Evolutionary conservation across 2,888 invertebrate genomes (phyloP), one percentile per base, ranked within the genome.

Genomic region (Cephus sareptanus): DNA sequence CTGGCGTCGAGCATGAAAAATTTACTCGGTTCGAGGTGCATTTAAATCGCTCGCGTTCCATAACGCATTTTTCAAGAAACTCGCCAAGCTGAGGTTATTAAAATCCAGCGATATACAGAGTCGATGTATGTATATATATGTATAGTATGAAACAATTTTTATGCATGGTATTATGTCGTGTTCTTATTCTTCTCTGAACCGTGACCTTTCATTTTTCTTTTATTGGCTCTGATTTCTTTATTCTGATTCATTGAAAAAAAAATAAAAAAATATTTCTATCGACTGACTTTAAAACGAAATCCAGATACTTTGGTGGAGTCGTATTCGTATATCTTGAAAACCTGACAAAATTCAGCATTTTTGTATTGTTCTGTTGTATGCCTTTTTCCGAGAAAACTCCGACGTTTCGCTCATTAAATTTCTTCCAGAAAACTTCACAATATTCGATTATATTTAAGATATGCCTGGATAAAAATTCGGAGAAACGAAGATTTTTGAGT

Each of bases 1-100:
- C 76, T 34, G 34, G 35, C 34, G 74, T 73, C 70, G 35, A 75
- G 74, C 75, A 75, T 80, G 81, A 82, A 82, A 80, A 81, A 80
- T 81, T 80, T 80, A 81, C 79, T 80, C 78, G 74, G 77, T 77
- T 74, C 73, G 77, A 79, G 79, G 23, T 74, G 40, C 68, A 71
- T 68, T 76, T 73, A 71, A 74, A 75, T 69, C 74, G 75, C 69
- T 23, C 69, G 75, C 69, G 79, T 71, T 80, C 79, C 40, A 70
- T 37, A 69, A 75, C 74, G 71, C 79, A 71, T 80, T 80, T 80
- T 79, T 79, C 76, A 37, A 74, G 70, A 79, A 79, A 74, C 68
- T 73, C 15, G 73, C 35, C 23, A 56, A 56, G 23, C 9, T 56
- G 9, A 9, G 15, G 56, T 56, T 56, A 56, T 56, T 56, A 56